Percentiles rank a stretch among this genome's conserved stretches.
These are phyloP conservation scores for Sinella curviseta DNA, from an alignment of 1,140 invertebrate genomes.

Conservation along the genomic window DNA sequence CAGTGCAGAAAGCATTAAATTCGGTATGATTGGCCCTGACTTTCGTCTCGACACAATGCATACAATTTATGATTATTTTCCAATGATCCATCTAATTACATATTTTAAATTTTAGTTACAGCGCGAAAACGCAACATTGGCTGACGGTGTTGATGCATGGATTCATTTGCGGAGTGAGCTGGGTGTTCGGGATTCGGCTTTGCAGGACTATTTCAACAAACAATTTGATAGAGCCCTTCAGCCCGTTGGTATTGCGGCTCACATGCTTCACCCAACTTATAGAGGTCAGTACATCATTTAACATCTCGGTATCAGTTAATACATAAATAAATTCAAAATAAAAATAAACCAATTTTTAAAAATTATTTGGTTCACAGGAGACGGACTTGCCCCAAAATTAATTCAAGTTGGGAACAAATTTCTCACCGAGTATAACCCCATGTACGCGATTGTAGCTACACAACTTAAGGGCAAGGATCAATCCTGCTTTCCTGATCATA, in stretches of 20 bases:
- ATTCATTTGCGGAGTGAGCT: neutral
- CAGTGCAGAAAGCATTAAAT: conserved; percentile 22
- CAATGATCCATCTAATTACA: neutral
- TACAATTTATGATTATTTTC: neutral
- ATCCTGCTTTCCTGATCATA: neutral
- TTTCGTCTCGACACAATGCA: neutral
- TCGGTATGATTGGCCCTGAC: neutral
- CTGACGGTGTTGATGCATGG: conserved; percentile 30
- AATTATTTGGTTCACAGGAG: conserved; percentile 5
- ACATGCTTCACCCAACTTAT: conserved; percentile 29
- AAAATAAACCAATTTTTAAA: neutral
- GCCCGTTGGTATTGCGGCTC: neutral
- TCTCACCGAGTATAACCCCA: neutral
- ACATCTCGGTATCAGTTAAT: neutral
- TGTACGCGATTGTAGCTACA: neutral
- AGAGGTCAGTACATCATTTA: conserved; percentile 23
- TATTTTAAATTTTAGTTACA: conserved; percentile 21
- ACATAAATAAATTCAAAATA: neutral
- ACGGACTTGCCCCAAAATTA: neutral
- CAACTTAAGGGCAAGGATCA: neutral
- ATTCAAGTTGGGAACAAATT: neutral
- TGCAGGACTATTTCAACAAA: conserved; percentile 2
- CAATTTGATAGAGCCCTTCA: neutral
- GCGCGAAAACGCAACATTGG: neutral
- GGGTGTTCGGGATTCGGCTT: neutral